Conservation (phyloP, 1,140 invertebrate species). For the Aphelinus certus region DNA sequence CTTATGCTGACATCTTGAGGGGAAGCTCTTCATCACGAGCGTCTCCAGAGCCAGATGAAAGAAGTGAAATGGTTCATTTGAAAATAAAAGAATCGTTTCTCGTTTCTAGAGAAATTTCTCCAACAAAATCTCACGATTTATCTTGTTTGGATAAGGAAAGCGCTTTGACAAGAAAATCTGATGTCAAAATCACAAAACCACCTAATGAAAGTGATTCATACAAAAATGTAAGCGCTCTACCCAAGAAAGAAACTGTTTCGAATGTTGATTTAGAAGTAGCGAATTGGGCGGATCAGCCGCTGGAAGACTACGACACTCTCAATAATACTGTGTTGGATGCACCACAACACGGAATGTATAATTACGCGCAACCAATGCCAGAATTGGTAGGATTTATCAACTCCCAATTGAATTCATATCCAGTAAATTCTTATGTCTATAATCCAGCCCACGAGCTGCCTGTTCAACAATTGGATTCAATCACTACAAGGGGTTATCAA, state of each 20-base stretch:
- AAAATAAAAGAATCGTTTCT: conserved; percentile 22
- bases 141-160: background rate
- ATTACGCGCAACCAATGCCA: conserved; percentile 65
- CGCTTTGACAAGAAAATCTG: background rate
- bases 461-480: conserved; percentile 45
- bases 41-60: conserved; percentile 44
- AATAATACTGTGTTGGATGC: conserved; percentile 18
- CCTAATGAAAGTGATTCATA: background rate
- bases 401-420: conserved; percentile 58
- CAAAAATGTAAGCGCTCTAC: background rate
- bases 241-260: background rate
- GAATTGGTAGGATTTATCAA: conserved; percentile 67
- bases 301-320: conserved; percentile 45
- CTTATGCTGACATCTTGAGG: conserved; percentile 81
- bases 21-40: conserved; percentile 61
- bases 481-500: conserved; percentile 48
- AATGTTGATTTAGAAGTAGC: conserved; percentile 9
- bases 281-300: conserved; percentile 46
- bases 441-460: conserved; percentile 45
- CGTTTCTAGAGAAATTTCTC: conserved; percentile 5
- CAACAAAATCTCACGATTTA: background rate
- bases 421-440: conserved; percentile 56
- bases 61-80: conserved; percentile 45
- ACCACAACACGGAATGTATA: conserved; percentile 53
- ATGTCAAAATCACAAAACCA: background rate